These are phyloP conservation scores for Drosophila watanabei DNA, from an alignment of 1,140 invertebrate species.

Conservation along the genomic window DNA sequence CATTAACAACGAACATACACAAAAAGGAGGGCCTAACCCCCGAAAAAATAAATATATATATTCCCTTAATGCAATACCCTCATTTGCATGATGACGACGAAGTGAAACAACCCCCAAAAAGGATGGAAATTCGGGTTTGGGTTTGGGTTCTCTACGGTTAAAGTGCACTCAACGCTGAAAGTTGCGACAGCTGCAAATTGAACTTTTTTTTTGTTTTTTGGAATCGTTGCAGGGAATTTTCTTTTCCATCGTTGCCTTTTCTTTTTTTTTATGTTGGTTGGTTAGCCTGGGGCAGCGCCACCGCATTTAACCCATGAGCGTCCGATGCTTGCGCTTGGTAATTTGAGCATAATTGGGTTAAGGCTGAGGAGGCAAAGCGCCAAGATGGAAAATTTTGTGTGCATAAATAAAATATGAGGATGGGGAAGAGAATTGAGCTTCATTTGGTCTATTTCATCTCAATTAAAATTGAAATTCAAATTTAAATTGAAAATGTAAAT, in stretches of 20 bases:
- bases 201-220: slow-evolving; percentile 40
- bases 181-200: slow-evolving; percentile 54
- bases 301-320: slow-evolving; percentile 63
- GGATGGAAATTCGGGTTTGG: slow-evolving; percentile 21
- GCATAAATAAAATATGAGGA: slow-evolving; percentile 32
- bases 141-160: slow-evolving; percentile 24
- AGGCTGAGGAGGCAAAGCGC: slow-evolving; percentile 51
- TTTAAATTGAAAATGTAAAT: slow-evolving; percentile 72
- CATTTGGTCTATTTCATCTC: slow-evolving; percentile 47
- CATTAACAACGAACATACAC: slow-evolving; percentile 36
- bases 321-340: slow-evolving; percentile 48
- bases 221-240: slow-evolving; percentile 41
- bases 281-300: slow-evolving; percentile 36
- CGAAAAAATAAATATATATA: slow-evolving; percentile 33
- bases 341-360: slow-evolving; percentile 67
- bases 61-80: slow-evolving; percentile 36
- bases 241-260: slow-evolving; percentile 14
- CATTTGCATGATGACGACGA: slow-evolving; percentile 36
- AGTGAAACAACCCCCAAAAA: slow-evolving; percentile 25
- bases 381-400: slow-evolving; percentile 33
- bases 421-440: slow-evolving; percentile 11
- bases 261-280: background rate
- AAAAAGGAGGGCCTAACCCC: slow-evolving; percentile 23
- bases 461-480: slow-evolving; percentile 58
- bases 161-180: slow-evolving; percentile 48